Evolutionary conservation across 1,140 invertebrate genomes (phyloP), one percentile per base, ranked within the genome.

Genomic region (Centruroides vittatus): DNA sequence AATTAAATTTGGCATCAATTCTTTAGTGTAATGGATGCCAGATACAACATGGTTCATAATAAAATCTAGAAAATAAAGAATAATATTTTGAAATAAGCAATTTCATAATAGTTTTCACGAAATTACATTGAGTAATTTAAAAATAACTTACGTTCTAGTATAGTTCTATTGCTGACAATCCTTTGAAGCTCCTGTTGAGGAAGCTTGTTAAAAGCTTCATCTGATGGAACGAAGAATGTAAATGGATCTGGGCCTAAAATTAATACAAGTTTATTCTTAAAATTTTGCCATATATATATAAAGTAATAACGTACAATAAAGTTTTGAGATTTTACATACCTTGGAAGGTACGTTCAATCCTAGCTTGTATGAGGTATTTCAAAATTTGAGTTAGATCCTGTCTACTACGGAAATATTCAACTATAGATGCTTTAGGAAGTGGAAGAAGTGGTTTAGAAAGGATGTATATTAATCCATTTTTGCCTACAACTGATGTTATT

Each of bases 221-320:
- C 76, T n/a, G 74, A 73, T 7, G 78, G 78, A 0, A 74, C 79
- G 52, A 81, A 78, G 5, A 81, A 58, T 3, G 80, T 80, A 67
- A 75, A 79, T 6, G 72, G 70, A 10, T 70, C 72, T n/a, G 49
- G n/a, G 35, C 57, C 69, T 66, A 10, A 35, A 62, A 52, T 7
- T 50, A n/a, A 51, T 23, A 23, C 23, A 23, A 23, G 23, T 23
- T 23, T 23, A 23, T 23, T 23, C 23, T 23, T 23, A 23, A 23
- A 23, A 23, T 23, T 2, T 23, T 23, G 23, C 23, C 23, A 23
- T 23, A 23, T 23, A 23, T 23, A 56, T 9, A 35, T 47, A 35
- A 46, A 5, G 5, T 23, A 6, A 65, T 47, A 35, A 34, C 3
- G 35, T 35, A 58, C 12, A 34, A 11, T 34, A 9, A 23, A 60